A percentile compares a stretch with the other conserved stretches of the same genome.
These are phyloP conservation scores for Thalassaphorura encarpata DNA, from an alignment of 1,140 invertebrate genomes.

Conservation along the genomic window DNA sequence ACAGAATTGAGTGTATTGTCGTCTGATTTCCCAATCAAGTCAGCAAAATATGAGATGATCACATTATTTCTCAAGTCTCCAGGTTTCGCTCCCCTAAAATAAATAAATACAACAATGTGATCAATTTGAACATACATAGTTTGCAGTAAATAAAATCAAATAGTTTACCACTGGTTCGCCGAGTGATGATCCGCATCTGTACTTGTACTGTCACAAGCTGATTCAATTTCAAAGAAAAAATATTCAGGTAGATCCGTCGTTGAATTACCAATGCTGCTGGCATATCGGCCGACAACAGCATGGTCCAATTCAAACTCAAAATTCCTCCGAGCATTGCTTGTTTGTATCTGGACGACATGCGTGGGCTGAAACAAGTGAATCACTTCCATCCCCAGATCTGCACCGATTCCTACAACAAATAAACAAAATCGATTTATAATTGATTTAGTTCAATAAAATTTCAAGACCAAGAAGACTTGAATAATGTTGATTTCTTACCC, in stretches of 20 bases:
- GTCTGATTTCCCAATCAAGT: neutral
- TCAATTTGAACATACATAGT: too few relatives aligned
- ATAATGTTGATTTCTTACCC: too few relatives aligned
- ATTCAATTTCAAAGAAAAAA: conserved; percentile 11
- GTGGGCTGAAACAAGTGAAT: conserved; percentile 34
- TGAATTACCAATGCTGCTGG: neutral
- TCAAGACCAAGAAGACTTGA: too few relatives aligned
- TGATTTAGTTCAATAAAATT: too few relatives aligned
- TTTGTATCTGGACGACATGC: conserved; percentile 36
- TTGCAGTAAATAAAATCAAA: neutral
- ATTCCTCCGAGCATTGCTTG: conserved; percentile 13
- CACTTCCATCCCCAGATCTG: conserved; percentile 36
- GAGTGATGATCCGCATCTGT: neutral
- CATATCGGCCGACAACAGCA: neutral
- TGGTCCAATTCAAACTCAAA: conserved; percentile 6
- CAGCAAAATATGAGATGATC: neutral
- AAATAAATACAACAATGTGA: too few relatives aligned
- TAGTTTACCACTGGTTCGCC: neutral
- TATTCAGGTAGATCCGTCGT: neutral
- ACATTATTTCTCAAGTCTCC: neutral
- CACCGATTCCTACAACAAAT: conserved; percentile 35
- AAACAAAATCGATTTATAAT: too few relatives aligned
- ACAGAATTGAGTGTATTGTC: conserved; percentile 7
- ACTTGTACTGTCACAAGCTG: conserved; percentile 3
- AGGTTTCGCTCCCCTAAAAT: too few relatives aligned